These are phyloP conservation scores for Chionomys nivalis DNA, from an alignment of 2,113 vertebrate species.

Conservation along the genomic window DNA sequence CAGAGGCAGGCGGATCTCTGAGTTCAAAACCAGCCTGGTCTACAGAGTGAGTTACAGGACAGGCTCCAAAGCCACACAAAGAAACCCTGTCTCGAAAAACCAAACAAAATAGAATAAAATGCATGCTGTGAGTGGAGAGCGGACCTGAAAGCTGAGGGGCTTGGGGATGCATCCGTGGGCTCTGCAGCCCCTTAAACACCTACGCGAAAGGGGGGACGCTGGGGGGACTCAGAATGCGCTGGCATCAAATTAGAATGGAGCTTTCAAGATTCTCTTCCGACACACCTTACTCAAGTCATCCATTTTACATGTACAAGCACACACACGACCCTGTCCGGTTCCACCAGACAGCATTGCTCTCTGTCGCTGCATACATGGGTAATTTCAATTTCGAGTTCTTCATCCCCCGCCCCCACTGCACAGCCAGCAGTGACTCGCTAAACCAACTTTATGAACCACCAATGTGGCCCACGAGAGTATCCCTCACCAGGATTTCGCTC, in stretches of 20 bases:
- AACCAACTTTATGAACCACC: not conserved
- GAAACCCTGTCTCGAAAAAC: too few species aligned
- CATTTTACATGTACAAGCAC: accelerated
- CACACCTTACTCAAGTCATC: not conserved
- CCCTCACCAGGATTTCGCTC: not conserved
- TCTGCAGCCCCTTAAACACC: not conserved
- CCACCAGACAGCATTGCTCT: not conserved
- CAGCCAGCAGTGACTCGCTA: not conserved
- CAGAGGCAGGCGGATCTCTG: too few species aligned
- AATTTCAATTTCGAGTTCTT: not conserved
- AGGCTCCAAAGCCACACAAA: too few species aligned
- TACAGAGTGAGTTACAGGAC: too few species aligned
- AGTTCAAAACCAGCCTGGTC: too few species aligned
- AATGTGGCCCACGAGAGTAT: not conserved
- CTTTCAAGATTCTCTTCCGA: not conserved
- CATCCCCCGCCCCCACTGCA: not conserved
- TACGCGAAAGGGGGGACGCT: not conserved
- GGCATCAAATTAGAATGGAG: not conserved
- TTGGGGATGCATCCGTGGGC: not conserved
- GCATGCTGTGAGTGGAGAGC: not conserved
- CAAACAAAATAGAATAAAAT: too few species aligned
- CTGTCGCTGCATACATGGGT: not conserved
- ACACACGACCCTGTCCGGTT: accelerated
- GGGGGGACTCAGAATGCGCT: not conserved
- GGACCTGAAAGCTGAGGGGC: not conserved